These are phyloP conservation scores for Agelaius phoeniceus DNA, from an alignment of 2,113 vertebrate genomes.

Conservation along the genomic window DNA sequence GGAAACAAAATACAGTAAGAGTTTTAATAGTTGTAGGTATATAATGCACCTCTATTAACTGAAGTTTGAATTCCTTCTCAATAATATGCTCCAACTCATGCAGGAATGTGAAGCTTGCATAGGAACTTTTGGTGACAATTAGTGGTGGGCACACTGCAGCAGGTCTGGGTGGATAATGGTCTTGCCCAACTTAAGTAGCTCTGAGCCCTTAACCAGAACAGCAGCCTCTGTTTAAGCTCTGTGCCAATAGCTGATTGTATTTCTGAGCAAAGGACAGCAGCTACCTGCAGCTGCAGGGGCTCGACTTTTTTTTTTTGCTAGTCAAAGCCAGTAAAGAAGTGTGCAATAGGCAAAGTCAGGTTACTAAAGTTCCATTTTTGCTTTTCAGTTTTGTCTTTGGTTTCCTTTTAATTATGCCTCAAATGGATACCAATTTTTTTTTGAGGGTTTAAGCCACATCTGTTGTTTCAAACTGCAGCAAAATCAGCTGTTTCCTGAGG, in stretches of 20 bases:
- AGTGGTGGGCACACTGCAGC: neutral
- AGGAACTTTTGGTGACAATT: neutral
- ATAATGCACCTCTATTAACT: neutral
- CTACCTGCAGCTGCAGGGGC: neutral
- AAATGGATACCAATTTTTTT: neutral
- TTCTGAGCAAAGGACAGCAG: neutral
- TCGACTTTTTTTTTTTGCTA: neutral
- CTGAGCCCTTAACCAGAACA: neutral
- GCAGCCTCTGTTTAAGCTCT: neutral
- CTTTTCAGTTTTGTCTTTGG: neutral
- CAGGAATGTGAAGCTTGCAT: neutral
- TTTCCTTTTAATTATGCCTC: neutral
- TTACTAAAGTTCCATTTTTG: neutral
- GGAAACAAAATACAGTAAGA: neutral
- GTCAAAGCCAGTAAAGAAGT: neutral
- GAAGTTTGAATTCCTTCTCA: neutral
- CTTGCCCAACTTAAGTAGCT: neutral
- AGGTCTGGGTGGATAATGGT: neutral
- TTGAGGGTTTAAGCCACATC: neutral
- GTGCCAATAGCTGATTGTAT: neutral
- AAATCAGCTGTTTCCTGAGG: neutral
- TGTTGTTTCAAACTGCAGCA: neutral
- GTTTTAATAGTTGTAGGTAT: neutral
- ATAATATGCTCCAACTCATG: neutral
- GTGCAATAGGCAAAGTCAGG: neutral